Conservation (phyloP, 2,888 invertebrate genomes). For the Lutraria lutraria region DNA sequence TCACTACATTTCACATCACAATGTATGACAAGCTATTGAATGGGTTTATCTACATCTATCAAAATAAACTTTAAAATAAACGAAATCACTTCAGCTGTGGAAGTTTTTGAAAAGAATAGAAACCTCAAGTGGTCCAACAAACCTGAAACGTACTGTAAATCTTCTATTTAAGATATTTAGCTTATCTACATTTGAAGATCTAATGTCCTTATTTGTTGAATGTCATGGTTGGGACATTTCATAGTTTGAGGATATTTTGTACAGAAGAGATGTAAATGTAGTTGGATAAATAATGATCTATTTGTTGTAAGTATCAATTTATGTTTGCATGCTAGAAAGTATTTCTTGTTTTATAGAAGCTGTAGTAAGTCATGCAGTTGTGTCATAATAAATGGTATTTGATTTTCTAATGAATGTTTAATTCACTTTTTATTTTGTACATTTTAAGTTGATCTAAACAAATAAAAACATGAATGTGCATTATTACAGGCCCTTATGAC, state of each 20-base stretch:
- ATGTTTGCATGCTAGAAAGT: no score
- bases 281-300: not conserved
- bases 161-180: not conserved
- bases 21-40: slow-evolving; percentile 21
- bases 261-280: not conserved
- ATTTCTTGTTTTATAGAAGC: no score
- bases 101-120: slow-evolving; percentile 19
- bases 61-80: slow-evolving; percentile 16
- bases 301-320: not conserved
- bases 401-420: no score
- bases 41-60: not conserved
- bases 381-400: no score
- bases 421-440: no score
- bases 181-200: slow-evolving; percentile 8
- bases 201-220: not conserved
- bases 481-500: no score
- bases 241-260: not conserved
- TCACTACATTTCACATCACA: slow-evolving; percentile 28
- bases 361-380: no score
- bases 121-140: not conserved
- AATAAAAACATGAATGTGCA: no score
- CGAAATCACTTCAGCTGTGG: not conserved
- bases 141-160: not conserved
- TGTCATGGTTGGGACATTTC: not conserved
- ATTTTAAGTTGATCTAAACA: no score